Base-by-base conservation (phyloP, 2,797 vertebrate species). In the Danio kyathit region DNA sequence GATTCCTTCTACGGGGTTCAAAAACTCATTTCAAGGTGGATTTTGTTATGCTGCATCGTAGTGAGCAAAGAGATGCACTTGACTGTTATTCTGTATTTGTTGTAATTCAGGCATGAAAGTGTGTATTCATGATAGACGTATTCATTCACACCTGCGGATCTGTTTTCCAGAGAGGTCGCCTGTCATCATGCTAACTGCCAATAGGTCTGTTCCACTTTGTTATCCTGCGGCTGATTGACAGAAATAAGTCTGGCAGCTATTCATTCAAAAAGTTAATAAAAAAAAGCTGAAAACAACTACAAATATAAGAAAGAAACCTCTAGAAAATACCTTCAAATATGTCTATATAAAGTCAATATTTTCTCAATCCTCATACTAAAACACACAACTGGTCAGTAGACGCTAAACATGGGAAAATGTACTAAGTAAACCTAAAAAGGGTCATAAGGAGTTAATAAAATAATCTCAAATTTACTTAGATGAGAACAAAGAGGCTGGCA, bases 1-100 rank as follows among this genome's bases (percentile, higher is more conserved):
- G 54, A 13, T 63, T 63, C n/a, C 56, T 74, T 80, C 74, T 56
- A 74, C 56, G 10, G 66, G 80, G 72, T 67, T 60, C 29, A 79
- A 21, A 74, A 83, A 65, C 81, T 89, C 78, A 92, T 90, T 91
- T 91, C 88, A 88, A 89, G 87, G 83, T 87, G 84, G 80, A 90
- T 88, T 88, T 89, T 72, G 83, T 81, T 78, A 74, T 74, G 79
- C 66, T 19, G 77, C 52, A 83, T 76, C 77, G 85, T 86, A 74
- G 67, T 7, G 63, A 80, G 21, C 7, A 48, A 78, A 84, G 29
- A 44, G 67, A 56, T 63, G 19, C 48, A 63, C 79, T 74, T 46
- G 51, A 57, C 44, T 74, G 61, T 81, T 74, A 72, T 61, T 80
- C 56, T 12, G 14, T 57, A 65, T 66, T 76, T 84, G 17, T 40